Conservation (phyloP, 2,888 invertebrate genomes). For the Heteromurus nitidus region DNA sequence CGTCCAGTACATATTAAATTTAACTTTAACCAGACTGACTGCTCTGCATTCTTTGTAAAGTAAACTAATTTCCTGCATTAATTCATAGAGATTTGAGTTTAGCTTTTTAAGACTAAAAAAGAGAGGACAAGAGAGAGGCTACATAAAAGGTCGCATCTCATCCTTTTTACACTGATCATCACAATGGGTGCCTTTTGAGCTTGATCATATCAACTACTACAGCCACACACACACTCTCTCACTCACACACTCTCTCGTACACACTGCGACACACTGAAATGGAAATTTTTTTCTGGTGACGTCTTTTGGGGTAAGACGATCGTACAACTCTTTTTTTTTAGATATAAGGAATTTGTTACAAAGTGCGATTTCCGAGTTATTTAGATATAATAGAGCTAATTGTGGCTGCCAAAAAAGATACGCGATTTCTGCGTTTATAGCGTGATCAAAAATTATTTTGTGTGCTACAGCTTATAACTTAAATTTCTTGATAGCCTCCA, state of each 20-base stretch:
- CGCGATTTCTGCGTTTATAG: not conserved
- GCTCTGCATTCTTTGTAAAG: not conserved
- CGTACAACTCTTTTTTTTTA: too few relatives aligned
- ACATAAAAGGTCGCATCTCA: constrained; percentile 44
- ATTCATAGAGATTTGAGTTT: not conserved
- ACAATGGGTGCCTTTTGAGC: constrained; percentile 62
- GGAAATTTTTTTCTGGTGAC: constrained; percentile 48
- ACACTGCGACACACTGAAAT: constrained; percentile 21
- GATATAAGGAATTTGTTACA: constrained; percentile 11
- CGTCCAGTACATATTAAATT: not conserved
- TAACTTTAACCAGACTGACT: not conserved
- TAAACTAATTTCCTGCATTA: too few relatives aligned
- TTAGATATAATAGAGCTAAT: constrained; percentile 16
- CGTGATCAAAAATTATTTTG: not conserved
- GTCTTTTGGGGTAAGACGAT: constrained; percentile 46
- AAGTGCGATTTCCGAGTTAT: constrained; percentile 53
- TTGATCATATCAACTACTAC: constrained; percentile 33
- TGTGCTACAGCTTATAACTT: not conserved
- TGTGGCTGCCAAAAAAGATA: not conserved
- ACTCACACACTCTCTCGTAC: constrained; percentile 35
- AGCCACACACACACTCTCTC: constrained; percentile 9
- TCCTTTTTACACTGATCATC: constrained; percentile 54
- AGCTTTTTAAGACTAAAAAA: not conserved
- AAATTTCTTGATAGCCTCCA: constrained; percentile 54
- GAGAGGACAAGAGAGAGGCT: constrained; percentile 11